Evolutionary conservation across 1,140 invertebrate genomes (phyloP).

Genomic region (Heliconius nattereri): DNA sequence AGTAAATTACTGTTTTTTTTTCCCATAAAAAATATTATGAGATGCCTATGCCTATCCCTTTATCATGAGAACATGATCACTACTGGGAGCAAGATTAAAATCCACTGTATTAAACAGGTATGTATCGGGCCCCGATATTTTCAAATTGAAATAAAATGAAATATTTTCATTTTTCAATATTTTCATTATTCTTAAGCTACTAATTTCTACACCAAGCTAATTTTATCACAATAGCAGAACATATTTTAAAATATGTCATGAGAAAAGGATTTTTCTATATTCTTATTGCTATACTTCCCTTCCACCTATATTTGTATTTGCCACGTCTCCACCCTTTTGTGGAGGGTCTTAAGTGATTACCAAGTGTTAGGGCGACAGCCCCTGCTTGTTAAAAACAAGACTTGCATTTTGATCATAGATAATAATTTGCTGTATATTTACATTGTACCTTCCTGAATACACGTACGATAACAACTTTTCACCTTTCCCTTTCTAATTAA

Average conservation of each 20-base stretch:
- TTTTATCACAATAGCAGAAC: too few relatives aligned
- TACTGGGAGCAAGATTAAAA: too few relatives aligned
- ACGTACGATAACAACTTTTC: neutral
- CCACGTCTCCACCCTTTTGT: conserved; percentile 29
- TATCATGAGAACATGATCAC: too few relatives aligned
- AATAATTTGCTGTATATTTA: conserved; percentile 26
- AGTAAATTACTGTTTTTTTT: neutral
- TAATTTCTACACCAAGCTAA: too few relatives aligned
- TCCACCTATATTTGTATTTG: conserved; percentile 22
- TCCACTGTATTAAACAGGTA: too few relatives aligned
- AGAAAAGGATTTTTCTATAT: neutral
- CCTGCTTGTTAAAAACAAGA: conserved; percentile 38
- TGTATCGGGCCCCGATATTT: too few relatives aligned
- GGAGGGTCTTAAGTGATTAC: conserved; percentile 45
- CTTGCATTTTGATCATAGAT: conserved; percentile 35
- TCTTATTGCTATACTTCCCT: neutral
- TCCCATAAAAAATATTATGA: too few relatives aligned
- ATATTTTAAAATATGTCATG: neutral
- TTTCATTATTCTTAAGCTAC: too few relatives aligned
- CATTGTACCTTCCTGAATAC: conserved; percentile 5
- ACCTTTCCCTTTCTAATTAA: neutral
- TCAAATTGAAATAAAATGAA: too few relatives aligned
- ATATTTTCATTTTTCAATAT: too few relatives aligned
- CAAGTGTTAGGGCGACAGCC: conserved; percentile 39
- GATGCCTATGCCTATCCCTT: too few relatives aligned